phyloP scores from a whole-genome alignment of 2,888 invertebrate species.

The Cryptosula pallasiana region DNA sequence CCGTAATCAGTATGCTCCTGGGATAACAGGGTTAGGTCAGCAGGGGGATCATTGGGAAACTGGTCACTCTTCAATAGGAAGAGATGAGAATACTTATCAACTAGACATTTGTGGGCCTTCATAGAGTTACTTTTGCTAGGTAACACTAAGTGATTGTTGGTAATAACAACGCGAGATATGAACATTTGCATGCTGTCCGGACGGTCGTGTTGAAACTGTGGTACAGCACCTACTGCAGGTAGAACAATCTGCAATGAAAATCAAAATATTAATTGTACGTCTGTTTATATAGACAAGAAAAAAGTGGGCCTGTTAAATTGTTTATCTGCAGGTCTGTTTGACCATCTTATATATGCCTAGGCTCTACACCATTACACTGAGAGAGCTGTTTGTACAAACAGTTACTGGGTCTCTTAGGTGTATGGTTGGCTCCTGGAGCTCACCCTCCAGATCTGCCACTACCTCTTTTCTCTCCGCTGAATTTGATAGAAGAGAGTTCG shows the following conservation, averaged over 20 bases:
- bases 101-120: slow-evolving; percentile 29
- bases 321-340: no score
- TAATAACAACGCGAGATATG: slow-evolving; percentile 69
- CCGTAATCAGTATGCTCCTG: not conserved
- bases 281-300: no score
- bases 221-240: slow-evolving; percentile 64
- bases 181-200: slow-evolving; percentile 81
- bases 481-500: no score
- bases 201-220: slow-evolving; percentile 75
- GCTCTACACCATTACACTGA: no score
- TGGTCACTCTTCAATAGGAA: slow-evolving; percentile 60
- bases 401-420: no score
- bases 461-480: no score
- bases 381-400: no score
- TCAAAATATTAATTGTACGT: no score
- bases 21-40: not conserved
- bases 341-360: no score
- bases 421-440: no score
- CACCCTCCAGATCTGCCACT: no score
- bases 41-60: slow-evolving; percentile 36
- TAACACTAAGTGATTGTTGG: slow-evolving; percentile 62
- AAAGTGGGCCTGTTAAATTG: no score
- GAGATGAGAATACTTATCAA: slow-evolving; percentile 71
- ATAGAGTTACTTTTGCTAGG: not conserved
- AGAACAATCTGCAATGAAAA: slow-evolving; percentile 63